Conservation (phyloP, 2,113 vertebrate genomes). For the Cephalopholis sonnerati region DNA sequence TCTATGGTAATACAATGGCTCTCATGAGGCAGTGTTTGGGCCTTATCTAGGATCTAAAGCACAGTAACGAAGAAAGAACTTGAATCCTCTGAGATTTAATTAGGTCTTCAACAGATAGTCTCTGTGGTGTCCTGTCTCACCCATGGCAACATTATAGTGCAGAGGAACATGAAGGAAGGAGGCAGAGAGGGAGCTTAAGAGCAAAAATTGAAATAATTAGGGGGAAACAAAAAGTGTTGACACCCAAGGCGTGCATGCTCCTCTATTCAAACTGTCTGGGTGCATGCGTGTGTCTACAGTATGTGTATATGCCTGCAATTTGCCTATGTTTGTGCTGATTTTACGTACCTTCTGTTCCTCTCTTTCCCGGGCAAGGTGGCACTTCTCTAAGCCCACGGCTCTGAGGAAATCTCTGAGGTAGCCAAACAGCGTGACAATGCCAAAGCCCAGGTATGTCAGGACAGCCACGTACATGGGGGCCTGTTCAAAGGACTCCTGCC, state of each 20-base stretch:
- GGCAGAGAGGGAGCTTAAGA: conserved; percentile 51
- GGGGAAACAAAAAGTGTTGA: conserved; percentile 59
- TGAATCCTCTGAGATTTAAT: conserved; percentile 81
- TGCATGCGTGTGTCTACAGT: conserved; percentile 16
- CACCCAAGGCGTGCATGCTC: conserved; percentile 35
- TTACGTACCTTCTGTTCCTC: conserved; percentile 91
- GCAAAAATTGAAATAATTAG: conserved; percentile 64
- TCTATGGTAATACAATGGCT: conserved; percentile 37
- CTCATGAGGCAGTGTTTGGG: conserved; percentile 16
- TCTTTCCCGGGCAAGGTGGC: conserved; percentile 88
- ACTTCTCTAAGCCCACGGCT: conserved; percentile 91
- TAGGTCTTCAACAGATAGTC: conserved; percentile 72
- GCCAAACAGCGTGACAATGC: conserved; percentile 92
- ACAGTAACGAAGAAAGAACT: conserved; percentile 59
- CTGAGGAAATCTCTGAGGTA: conserved; percentile 95
- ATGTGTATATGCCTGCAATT: conserved; percentile 21
- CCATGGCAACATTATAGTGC: conserved; percentile 72
- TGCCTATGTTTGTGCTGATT: conserved; percentile 30
- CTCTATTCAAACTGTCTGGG: conserved; percentile 21
- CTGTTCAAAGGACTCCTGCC: conserved; percentile 89
- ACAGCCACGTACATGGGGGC: conserved; percentile 92
- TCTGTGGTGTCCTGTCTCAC: conserved; percentile 71
- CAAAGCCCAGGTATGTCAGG: conserved; percentile 92
- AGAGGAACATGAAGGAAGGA: conserved; percentile 51
- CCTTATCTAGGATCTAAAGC: conserved; percentile 56